These are phyloP conservation scores for Ariopsis seemanni DNA, from an alignment of 2,113 vertebrate species.

Conservation along the genomic window DNA sequence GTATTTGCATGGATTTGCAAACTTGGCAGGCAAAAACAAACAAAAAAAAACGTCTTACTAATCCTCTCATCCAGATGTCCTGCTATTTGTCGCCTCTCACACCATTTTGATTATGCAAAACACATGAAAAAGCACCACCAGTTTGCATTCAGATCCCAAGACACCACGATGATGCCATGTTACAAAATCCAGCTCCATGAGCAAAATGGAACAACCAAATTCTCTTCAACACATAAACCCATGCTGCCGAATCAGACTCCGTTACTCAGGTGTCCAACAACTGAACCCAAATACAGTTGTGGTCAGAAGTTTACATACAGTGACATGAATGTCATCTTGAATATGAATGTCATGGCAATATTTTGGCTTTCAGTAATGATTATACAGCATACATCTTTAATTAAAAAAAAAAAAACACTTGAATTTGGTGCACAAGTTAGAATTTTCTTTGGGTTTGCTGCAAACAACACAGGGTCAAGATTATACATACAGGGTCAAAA, in stretches of 20 bases:
- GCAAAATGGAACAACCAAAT: neutral
- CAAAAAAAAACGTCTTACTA: neutral
- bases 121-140: neutral
- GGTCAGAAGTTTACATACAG: too few species aligned
- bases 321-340: too few species aligned
- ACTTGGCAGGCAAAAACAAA: neutral
- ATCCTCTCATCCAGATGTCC: neutral
- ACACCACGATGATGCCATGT: neutral
- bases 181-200: neutral
- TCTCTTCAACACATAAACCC: neutral
- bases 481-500: too few species aligned
- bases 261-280: neutral
- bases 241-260: neutral
- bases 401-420: too few species aligned
- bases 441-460: too few species aligned
- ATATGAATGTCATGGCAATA: too few species aligned
- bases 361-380: too few species aligned
- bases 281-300: too few species aligned
- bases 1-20: conserved; percentile 8
- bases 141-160: neutral
- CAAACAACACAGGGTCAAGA: too few species aligned
- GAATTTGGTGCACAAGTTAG: too few species aligned
- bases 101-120: conserved; percentile 6
- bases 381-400: too few species aligned
- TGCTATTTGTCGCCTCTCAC: neutral